Base-by-base conservation (phyloP, 2,113 vertebrate species). In the Potamarius usumacintae region DNA sequence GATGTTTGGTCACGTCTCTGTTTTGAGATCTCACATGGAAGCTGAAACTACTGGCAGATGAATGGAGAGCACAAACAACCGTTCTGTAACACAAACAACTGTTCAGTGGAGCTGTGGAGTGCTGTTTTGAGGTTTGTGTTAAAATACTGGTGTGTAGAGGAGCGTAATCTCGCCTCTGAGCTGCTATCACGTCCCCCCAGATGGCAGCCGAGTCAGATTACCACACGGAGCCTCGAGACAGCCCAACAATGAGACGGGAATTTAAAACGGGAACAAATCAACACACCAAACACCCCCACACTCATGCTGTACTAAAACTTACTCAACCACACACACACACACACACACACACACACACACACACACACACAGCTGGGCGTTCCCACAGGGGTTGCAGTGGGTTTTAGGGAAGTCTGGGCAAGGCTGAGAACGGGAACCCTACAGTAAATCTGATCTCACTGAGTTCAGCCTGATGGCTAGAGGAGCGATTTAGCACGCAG, bases 161-260 rank as follows among this genome's bases (percentile, higher is more conserved):
- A 84, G 88, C 80, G 78, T 86, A 87, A 88, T 87, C 85, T 87
- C 77, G 27, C 88, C 82, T 79, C 86, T 88, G 82, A 79, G 90
- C 92, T 91, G 85, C 92, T 90, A 94, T 95, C 94, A 95, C 94
- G 90, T 94, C 92, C 90, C 72, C 72, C 89, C 93, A 95, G 94
- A 94, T 95, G 94, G 89, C 67, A 82, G 81, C 22, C 85, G 94
- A 92, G 90, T 95, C 90, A 88, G 90, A 85, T 96, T 95, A 93
- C 95, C 57, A 30, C 20, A 30, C 22, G 25, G 87, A 89, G 87
- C 85, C 84, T 85, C 84, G 71, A 88, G 74, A 88, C 30, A 48
- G 30, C 83, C 87, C 87, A 87, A 94, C 94, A 94, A 95, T 91
- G 90, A 92, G 82, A 90, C 87, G 88, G 92, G 92, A 95, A 95